phyloP scores from a whole-genome alignment of 92 coral and sea anemone species.

The Meandrina meandrites region DNA sequence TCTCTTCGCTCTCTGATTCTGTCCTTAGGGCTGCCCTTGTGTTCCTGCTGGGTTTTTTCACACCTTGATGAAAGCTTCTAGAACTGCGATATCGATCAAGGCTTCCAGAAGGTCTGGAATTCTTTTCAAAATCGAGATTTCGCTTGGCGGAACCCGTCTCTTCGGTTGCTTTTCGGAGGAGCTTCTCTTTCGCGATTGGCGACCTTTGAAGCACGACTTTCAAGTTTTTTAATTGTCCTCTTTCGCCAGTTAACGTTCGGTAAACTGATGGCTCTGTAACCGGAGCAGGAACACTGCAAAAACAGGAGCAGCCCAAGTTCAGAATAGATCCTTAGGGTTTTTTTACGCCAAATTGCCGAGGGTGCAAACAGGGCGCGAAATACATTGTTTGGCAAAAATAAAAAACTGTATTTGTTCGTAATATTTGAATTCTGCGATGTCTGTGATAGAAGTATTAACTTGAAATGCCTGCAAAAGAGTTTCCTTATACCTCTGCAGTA shows the following conservation, averaged over 20 bases:
- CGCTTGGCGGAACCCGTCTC: conserved; percentile 22
- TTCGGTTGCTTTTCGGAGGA: conserved; percentile 19
- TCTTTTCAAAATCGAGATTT: conserved; percentile 36
- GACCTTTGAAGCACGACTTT: conserved; percentile 45
- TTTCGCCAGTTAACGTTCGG: conserved; percentile 18
- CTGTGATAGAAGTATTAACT: too few relatives aligned
- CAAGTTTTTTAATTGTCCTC: conserved; percentile 26
- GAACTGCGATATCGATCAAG: conserved; percentile 26
- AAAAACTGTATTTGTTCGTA: too few relatives aligned
- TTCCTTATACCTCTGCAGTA: too few relatives aligned
- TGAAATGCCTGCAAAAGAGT: too few relatives aligned
- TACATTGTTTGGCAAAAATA: too few relatives aligned
- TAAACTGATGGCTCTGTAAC: not conserved
- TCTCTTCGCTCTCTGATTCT: conserved; percentile 31
- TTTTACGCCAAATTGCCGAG: not conserved
- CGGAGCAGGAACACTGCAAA: conserved; percentile 34
- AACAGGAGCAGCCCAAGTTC: conserved; percentile 47
- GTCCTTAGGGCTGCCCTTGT: conserved; percentile 30
- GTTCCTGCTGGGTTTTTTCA: conserved; percentile 17
- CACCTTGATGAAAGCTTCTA: conserved; percentile 31
- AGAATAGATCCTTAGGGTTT: not conserved
- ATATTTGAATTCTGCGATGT: too few relatives aligned
- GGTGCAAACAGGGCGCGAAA: not conserved
- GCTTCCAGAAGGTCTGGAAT: not conserved
- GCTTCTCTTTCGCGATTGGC: conserved; percentile 24